Conservation (phyloP, 2,797 vertebrate genomes). For the Hyperoplus lanceolatus region DNA sequence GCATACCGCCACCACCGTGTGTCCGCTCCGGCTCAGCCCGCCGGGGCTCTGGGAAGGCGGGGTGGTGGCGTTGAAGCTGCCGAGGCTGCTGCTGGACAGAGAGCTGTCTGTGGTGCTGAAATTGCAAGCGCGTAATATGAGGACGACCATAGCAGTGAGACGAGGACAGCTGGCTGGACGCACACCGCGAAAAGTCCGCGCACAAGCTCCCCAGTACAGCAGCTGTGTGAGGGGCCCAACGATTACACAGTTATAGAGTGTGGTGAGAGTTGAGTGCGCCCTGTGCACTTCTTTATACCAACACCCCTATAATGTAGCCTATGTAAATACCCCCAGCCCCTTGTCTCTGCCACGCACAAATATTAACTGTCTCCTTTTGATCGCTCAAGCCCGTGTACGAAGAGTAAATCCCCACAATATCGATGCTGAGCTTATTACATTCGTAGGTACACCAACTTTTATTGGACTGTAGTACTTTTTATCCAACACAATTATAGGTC, state of each 20-base stretch:
- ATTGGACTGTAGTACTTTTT: slow-evolving; percentile 12
- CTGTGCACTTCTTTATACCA: slow-evolving; percentile 47
- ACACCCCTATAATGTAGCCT: slow-evolving; percentile 2
- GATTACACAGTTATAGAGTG: not conserved
- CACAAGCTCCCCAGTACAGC: not conserved
- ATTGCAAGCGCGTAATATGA: slow-evolving; percentile 52
- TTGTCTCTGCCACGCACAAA: not conserved
- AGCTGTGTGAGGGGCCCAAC: not conserved
- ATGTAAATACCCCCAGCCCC: slow-evolving; percentile 18
- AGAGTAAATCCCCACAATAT: slow-evolving; percentile 21
- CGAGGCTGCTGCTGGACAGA: slow-evolving; percentile 29
- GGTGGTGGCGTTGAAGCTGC: slow-evolving; percentile 40
- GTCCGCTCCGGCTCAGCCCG: slow-evolving; percentile 79
- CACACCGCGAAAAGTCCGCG: not conserved
- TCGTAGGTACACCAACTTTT: slow-evolving; percentile 1
- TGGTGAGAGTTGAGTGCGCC: slow-evolving; percentile 18
- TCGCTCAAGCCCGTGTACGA: slow-evolving; percentile 23
- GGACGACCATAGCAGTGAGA: slow-evolving; percentile 73
- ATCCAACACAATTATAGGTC: slow-evolving; percentile 22
- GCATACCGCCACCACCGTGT: slow-evolving; percentile 81
- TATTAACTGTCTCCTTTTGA: slow-evolving; percentile 14
- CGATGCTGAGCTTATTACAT: slow-evolving; percentile 21
- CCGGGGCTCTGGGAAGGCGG: slow-evolving; percentile 37
- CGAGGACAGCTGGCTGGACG: slow-evolving; percentile 19
- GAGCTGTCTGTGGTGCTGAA: slow-evolving; percentile 79